phyloP scores from a whole-genome alignment of 37 sponge, comb jelly and placozoan species.

The Spongilla lacustris region DNA sequence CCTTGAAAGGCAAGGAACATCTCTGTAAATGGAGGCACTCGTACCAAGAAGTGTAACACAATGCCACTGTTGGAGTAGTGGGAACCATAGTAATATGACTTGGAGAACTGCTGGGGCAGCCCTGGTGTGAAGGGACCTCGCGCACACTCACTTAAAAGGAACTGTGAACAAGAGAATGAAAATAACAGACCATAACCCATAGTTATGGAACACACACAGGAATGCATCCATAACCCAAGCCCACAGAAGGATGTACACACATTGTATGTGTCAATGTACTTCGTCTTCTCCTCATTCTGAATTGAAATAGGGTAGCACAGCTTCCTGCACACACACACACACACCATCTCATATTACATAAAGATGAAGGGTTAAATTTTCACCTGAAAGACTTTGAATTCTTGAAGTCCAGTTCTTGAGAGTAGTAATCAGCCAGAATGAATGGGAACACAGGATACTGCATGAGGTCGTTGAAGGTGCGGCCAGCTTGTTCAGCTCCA shows the following conservation, averaged over 20 bases:
- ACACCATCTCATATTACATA: not conserved
- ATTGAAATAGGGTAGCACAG: slow-evolving; percentile 77
- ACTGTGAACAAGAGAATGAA: too few relatives aligned
- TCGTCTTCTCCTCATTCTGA: slow-evolving; percentile 72
- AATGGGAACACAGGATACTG: slow-evolving; percentile 99
- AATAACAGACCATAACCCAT: too few relatives aligned
- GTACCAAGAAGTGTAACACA: slow-evolving; percentile 95
- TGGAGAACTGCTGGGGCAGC: slow-evolving; percentile 39
- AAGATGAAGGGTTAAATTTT: not conserved
- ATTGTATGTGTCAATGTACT: slow-evolving; percentile 80
- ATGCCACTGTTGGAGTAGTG: slow-evolving; percentile 98
- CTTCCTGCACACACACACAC: slow-evolving; percentile 56
- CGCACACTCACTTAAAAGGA: slow-evolving; percentile 41
- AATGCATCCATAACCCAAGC: too few relatives aligned
- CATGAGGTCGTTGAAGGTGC: slow-evolving; percentile 99
- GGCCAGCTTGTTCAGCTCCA: slow-evolving; percentile 98
- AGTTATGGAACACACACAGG: too few relatives aligned
- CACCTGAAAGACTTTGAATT: slow-evolving; percentile 79
- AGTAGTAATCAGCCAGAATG: slow-evolving; percentile 90
- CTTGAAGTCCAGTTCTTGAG: slow-evolving; percentile 75
- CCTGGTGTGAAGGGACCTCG: slow-evolving; percentile 28
- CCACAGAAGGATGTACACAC: slow-evolving; percentile 55
- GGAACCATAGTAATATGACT: slow-evolving; percentile 98
- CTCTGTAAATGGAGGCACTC: slow-evolving; percentile 94
- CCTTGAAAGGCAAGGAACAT: slow-evolving; percentile 98